Conservation (phyloP, 2,113 vertebrate species). For the Elephas maximus region DNA sequence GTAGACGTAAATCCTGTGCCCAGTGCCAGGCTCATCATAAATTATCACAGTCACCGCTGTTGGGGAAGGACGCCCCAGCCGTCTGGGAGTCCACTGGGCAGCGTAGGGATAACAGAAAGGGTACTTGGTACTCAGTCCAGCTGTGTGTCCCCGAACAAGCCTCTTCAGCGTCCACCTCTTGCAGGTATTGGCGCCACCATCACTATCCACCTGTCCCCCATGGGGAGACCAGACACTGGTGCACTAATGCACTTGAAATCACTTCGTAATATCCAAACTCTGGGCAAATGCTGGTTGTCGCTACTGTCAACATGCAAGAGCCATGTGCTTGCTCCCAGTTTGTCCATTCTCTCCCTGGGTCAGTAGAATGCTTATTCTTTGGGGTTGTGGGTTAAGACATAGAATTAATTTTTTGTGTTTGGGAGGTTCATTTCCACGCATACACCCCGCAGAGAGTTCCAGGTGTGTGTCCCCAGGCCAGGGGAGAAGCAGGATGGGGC, state of each 20-base stretch:
- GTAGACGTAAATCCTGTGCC: rapidly evolving
- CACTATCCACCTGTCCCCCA: rapidly evolving
- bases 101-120: neutral
- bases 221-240: neutral
- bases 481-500: neutral
- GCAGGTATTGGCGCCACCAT: rapidly evolving
- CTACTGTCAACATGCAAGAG: rapidly evolving
- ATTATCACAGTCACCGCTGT: neutral
- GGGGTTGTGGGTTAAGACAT: rapidly evolving
- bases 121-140: neutral
- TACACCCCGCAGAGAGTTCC: neutral
- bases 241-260: rapidly evolving
- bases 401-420: neutral
- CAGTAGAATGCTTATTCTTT: rapidly evolving
- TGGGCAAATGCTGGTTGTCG: rapidly evolving
- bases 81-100: neutral
- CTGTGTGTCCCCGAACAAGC: neutral
- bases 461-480: neutral
- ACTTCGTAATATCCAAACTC: rapidly evolving
- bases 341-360: neutral
- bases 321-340: neutral
- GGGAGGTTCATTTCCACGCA: neutral
- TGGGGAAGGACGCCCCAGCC: neutral
- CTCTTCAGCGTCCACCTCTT: neutral
- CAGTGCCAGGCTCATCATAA: rapidly evolving